Conservation (phyloP, 1,140 invertebrate genomes). For the Drosophila tani region DNA sequence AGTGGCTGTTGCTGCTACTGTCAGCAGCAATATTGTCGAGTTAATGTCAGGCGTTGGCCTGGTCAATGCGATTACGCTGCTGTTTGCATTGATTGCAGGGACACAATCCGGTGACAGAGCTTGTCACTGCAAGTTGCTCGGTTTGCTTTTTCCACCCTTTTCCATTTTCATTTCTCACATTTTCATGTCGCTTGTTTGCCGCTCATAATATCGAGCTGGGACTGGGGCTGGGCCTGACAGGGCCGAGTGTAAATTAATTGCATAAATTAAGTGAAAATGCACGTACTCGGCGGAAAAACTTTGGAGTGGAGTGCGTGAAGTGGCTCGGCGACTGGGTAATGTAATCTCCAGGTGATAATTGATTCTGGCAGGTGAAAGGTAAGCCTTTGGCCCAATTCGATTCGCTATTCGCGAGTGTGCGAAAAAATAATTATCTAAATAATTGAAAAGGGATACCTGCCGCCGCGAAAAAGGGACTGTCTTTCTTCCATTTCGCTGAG, state of each 20-base stretch:
- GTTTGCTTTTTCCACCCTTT: conserved; percentile 36
- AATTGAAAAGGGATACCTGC: conserved; percentile 70
- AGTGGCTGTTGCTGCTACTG: conserved; percentile 39
- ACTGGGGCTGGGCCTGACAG: conserved; percentile 39
- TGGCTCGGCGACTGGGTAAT: conserved; percentile 59
- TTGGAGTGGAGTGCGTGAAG: conserved; percentile 24
- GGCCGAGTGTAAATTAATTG: conserved; percentile 80
- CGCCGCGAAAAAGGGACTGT: conserved; percentile 20
- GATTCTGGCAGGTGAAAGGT: conserved; percentile 30
- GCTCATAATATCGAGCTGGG: conserved; percentile 60
- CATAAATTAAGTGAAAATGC: conserved; percentile 77
- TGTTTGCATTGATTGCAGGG: conserved; percentile 77
- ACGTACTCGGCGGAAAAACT: conserved; percentile 26
- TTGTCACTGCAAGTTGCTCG: conserved; percentile 56
- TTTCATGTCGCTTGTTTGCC: conserved; percentile 58
- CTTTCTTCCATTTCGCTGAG: not conserved
- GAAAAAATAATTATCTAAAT: conserved; percentile 83
- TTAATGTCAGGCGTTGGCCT: conserved; percentile 45
- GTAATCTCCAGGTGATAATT: conserved; percentile 56
- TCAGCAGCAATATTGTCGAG: conserved; percentile 60
- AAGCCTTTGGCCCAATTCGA: conserved; percentile 8
- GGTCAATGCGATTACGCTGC: conserved; percentile 73
- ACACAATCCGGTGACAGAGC: conserved; percentile 62
- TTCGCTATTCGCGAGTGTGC: conserved; percentile 34
- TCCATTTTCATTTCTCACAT: conserved; percentile 16